Evolutionary conservation across 2,113 vertebrate genomes (phyloP).

Genomic region (Stercorarius parasiticus): DNA sequence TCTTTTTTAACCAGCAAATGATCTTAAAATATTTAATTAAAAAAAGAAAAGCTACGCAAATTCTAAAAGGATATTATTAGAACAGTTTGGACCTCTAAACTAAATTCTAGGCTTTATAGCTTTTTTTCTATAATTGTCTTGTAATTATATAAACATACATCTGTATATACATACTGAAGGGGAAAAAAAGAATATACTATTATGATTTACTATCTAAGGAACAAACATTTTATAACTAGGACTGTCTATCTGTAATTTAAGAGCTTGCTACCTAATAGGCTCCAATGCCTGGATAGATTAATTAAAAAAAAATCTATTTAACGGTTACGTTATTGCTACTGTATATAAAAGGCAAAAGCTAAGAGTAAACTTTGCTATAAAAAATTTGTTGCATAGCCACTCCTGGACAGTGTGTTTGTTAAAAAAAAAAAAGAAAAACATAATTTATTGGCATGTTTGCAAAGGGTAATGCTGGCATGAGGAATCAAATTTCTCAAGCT

Average conservation of each 20-base stretch:
- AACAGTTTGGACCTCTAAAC: neutral
- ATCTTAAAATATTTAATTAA: neutral
- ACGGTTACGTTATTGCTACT: neutral
- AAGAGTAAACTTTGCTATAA: neutral
- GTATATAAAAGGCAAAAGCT: neutral
- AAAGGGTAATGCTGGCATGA: neutral
- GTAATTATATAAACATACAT: neutral
- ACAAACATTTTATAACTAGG: neutral
- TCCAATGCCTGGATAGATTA: neutral
- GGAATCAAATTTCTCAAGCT: neutral
- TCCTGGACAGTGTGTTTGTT: neutral
- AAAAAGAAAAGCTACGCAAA: neutral
- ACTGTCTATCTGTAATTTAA: neutral
- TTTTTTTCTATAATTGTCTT: neutral
- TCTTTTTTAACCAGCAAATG: neutral
- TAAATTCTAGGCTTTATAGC: neutral
- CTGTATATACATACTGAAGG: neutral
- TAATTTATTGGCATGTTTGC: neutral
- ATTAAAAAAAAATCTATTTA: neutral
- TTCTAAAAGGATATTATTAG: neutral
- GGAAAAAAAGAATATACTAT: neutral
- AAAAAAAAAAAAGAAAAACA: neutral
- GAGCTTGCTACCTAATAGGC: neutral
- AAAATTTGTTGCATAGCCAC: neutral
- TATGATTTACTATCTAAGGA: neutral